Evolutionary conservation across 2,888 invertebrate genomes (phyloP), one percentile per base, ranked within the genome.

Genomic region (Machimus rusticus): DNA sequence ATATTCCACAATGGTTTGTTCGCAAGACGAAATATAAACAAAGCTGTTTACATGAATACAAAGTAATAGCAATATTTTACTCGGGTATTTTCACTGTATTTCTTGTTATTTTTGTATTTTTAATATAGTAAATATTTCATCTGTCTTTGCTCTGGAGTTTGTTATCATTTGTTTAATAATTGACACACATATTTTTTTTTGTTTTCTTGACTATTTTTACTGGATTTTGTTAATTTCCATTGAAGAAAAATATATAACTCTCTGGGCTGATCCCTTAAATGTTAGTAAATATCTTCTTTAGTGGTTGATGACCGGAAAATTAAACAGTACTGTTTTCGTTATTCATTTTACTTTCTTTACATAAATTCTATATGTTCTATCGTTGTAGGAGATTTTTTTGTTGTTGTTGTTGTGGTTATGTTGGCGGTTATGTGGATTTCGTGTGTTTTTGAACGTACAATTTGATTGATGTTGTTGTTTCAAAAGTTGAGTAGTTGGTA

Each of bases 101-200:
- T 28, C 23, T 66, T 66, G 66, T 66, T 34, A 66, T 23, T 66
- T 57, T 23, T 31, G 19, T 34, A 57, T 82, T 31, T 82, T 28
- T 28, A 28, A 66, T n/a, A 19, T 82, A 82, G 19, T 82, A 82
- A 82, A 82, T 82, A 82, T 57, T 57, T 81, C 23, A 81, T 81
- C 43, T 46, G 34, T 81, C 46, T 51, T 55, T 66, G 66, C 66
- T 66, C n/a, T 37, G 34, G 76, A 76, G 76, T 76, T 76, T 76
- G 8, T 76, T 76, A 81, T 28, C 28, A 66, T 82, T 51, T 82
- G 66, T 74, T 31, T 85, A 85, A 28, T 85, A 85, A 85, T 85
- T 85, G 85, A 85, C 85, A 85, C 85, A 85, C 74, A 85, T 85
- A 85, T 85, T 46, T 39, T 74, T 74, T 39, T 85, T 85, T 85